phyloP scores from a whole-genome alignment of 2,888 invertebrate genomes.

The Drosophila parthenogenetica region DNA sequence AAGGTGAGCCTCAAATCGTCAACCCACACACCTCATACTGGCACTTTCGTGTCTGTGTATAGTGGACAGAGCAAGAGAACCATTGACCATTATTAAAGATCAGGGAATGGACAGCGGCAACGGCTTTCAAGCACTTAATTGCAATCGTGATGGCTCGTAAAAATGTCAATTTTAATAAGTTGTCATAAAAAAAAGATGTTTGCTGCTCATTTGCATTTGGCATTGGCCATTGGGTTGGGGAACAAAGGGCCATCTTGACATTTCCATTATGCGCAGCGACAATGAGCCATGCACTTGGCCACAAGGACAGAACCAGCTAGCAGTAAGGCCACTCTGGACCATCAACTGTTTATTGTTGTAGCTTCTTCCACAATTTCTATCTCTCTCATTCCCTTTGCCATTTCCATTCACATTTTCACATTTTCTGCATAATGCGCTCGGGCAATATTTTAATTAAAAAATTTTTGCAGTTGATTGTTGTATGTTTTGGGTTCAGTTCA shows the following conservation, averaged over 20 bases:
- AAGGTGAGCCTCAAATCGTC: slow-evolving; percentile 21
- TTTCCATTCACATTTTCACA: neutral
- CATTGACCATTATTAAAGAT: neutral
- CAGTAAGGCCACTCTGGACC: slow-evolving; percentile 13
- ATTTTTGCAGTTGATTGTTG: slow-evolving; percentile 56
- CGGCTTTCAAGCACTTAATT: slow-evolving; percentile 56
- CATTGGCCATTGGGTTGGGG: slow-evolving; percentile 4
- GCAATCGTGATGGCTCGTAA: slow-evolving; percentile 61
- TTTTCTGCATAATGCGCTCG: slow-evolving; percentile 56
- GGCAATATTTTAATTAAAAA: slow-evolving; percentile 77
- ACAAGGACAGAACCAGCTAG: slow-evolving; percentile 36
- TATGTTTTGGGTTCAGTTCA: slow-evolving; percentile 51
- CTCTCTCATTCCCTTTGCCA: slow-evolving; percentile 1
- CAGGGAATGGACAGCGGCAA: slow-evolving; percentile 5
- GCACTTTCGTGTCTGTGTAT: neutral
- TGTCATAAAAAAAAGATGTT: slow-evolving; percentile 41
- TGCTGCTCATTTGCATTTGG: slow-evolving; percentile 40
- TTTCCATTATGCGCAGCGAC: slow-evolving; percentile 68
- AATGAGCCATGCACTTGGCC: slow-evolving; percentile 39
- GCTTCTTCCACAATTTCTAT: slow-evolving; percentile 20
- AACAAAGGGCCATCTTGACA: slow-evolving; percentile 65
- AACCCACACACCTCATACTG: slow-evolving; percentile 2
- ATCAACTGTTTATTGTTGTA: slow-evolving; percentile 56
- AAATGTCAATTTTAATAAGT: slow-evolving; percentile 76
- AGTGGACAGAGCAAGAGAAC: neutral